These are phyloP conservation scores for Mamestra brassicae DNA, from an alignment of 2,888 invertebrate genomes.

Conservation along the genomic window DNA sequence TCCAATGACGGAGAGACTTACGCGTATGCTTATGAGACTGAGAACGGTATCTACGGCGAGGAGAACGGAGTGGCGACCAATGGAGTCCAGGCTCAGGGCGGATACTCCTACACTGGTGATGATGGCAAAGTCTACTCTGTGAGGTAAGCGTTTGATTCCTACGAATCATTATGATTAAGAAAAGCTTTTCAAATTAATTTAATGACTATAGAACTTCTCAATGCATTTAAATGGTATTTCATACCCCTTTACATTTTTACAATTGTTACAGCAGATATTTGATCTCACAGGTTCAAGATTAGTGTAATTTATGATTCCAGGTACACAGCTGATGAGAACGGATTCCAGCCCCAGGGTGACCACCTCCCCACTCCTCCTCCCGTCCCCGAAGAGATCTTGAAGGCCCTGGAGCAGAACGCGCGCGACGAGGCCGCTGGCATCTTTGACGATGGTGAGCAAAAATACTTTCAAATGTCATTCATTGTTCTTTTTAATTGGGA, in stretches of 20 bases:
- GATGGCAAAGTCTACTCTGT: constrained; percentile 86
- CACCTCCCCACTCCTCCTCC: constrained; percentile 87
- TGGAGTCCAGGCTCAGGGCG: constrained; percentile 86
- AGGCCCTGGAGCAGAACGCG: constrained; percentile 85
- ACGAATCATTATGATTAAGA: background rate
- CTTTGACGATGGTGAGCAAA: constrained; percentile 83
- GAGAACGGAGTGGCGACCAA: constrained; percentile 85
- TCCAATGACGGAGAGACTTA: constrained; percentile 84
- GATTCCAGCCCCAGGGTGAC: constrained; percentile 85
- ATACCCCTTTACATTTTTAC: background rate
- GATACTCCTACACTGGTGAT: constrained; percentile 86
- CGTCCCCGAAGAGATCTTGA: constrained; percentile 84
- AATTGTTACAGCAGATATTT: background rate
- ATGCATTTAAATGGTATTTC: background rate
- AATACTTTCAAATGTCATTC: too few species aligned
- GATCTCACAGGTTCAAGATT: background rate
- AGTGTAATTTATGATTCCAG: constrained; percentile 61
- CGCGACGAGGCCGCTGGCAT: constrained; percentile 87
- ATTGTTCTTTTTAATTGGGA: too few species aligned
- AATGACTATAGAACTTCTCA: background rate
- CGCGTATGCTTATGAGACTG: constrained; percentile 84
- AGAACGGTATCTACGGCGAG: constrained; percentile 86
- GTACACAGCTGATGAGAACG: constrained; percentile 87
- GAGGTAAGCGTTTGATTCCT: constrained; percentile 71
- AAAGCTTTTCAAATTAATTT: too few species aligned